Base-by-base conservation (phyloP, 2,113 vertebrate species). In the Colistium nudipinnis region DNA sequence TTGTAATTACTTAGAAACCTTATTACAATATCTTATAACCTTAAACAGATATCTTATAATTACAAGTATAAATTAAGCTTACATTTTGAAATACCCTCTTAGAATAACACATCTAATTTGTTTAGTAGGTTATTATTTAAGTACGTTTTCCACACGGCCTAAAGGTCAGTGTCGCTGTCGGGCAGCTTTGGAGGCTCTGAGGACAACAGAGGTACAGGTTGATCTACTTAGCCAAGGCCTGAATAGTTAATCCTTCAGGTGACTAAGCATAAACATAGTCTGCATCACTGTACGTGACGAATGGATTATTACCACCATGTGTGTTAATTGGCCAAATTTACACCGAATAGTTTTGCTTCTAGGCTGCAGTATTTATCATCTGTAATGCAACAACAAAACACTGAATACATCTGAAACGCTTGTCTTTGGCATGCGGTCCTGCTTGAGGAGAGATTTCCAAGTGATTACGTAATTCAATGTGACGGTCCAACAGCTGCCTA, bases 181-280 rank as follows among this genome's bases (percentile, higher is more conserved):
- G 74, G 30, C 1, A 38, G 47, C 38, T 53, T n/a, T 71, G 49
- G 19, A 66, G 62, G 56, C 48, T 76, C 81, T 74, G 43, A 85
- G 70, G 73, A 70, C 78, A 78, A 62, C 53, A 76, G 74, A 78
- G 51, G 53, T 68, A 61, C 69, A 80, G 70, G 77, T 76, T 82
- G 74, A 89, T 83, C 85, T 82, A 69, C 82, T 88, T 87, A 83
- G 39, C 60, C 22, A 7, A 38, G 53, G 33, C 74, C 70, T 76
- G 54, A 74, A 61, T 78, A 61, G 63, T 60, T 83, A 88, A 89
- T 90, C 83, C 63, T 66, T 39, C 9, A 57, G 57, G 49, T 53
- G 51, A 67, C 77, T 76, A 73, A 78, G 60, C 61, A 53, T 66
- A 66, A 43, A 63, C 14, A 31, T 49, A 36, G 25, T 62, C 71